These are phyloP conservation scores for Pachyramphus minor DNA, from an alignment of 2,113 vertebrate genomes.

Conservation along the genomic window DNA sequence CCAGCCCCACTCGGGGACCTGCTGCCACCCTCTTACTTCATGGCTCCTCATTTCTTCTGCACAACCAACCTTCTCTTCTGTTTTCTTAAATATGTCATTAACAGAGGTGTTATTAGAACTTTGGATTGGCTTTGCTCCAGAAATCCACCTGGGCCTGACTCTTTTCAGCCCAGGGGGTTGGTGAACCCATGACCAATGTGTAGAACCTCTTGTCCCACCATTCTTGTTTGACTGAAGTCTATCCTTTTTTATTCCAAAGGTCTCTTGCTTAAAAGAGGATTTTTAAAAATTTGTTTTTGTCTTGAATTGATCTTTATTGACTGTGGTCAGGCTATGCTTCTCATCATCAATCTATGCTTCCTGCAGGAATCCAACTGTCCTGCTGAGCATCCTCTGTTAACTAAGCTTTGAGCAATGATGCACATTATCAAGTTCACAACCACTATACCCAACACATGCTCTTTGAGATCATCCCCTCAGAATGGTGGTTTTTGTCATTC, in stretches of 20 bases:
- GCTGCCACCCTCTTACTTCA: too few species aligned
- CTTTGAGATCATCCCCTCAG: not conserved
- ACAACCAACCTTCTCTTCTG: too few species aligned
- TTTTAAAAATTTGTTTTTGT: not conserved
- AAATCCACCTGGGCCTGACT: too few species aligned
- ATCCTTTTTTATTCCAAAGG: not conserved
- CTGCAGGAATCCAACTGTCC: not conserved
- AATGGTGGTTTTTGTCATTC: not conserved
- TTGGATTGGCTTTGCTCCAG: too few species aligned
- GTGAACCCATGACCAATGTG: too few species aligned
- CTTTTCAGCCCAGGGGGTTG: too few species aligned
- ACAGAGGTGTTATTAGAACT: too few species aligned
- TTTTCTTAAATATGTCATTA: too few species aligned
- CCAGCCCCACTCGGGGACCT: too few species aligned
- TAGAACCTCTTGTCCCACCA: not conserved
- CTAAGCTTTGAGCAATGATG: accelerated
- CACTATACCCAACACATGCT: accelerated
- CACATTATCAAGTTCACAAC: not conserved
- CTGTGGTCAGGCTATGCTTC: not conserved
- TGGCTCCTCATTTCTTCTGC: too few species aligned
- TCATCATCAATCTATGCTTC: not conserved
- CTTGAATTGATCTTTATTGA: not conserved
- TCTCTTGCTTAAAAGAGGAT: not conserved
- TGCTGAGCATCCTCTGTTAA: not conserved
- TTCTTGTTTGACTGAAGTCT: not conserved